These are phyloP conservation scores for Pseudopodoces humilis DNA, from an alignment of 2,113 vertebrate genomes.

Conservation along the genomic window DNA sequence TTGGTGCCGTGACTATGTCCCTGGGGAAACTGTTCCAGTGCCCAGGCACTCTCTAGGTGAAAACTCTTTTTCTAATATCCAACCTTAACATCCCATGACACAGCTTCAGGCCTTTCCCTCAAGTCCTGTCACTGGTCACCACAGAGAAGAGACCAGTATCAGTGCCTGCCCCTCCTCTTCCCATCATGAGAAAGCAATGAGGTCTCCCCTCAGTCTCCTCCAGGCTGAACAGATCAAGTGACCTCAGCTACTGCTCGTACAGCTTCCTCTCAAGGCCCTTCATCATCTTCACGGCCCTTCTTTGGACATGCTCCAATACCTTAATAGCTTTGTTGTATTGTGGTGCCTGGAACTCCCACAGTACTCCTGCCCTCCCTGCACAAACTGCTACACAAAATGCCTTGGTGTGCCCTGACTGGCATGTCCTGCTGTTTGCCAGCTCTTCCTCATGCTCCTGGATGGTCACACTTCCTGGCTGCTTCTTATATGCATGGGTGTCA, in stretches of 20 bases:
- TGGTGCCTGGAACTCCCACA: background rate
- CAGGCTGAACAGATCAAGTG: background rate
- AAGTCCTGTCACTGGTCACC: background rate
- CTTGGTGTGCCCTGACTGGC: background rate
- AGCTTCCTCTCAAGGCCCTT: background rate
- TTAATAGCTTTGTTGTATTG: background rate
- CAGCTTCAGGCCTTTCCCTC: background rate
- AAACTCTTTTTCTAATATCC: background rate
- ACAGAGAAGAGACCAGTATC: background rate
- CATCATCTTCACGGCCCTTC: too few species aligned
- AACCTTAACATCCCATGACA: background rate
- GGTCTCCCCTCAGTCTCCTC: background rate
- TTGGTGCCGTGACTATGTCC: background rate
- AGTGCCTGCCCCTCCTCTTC: background rate
- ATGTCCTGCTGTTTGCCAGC: background rate
- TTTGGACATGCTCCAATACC: background rate
- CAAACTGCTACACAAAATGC: background rate
- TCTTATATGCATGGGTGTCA: background rate
- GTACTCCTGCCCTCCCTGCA: background rate
- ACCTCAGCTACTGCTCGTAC: background rate
- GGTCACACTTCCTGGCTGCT: background rate
- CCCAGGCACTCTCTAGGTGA: background rate
- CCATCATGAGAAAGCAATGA: rapidly evolving
- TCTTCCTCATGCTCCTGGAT: background rate
- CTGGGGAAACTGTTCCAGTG: background rate